Evolutionary conservation across 2,888 invertebrate genomes (phyloP).

Genomic region (Ichneumon xanthorius): DNA sequence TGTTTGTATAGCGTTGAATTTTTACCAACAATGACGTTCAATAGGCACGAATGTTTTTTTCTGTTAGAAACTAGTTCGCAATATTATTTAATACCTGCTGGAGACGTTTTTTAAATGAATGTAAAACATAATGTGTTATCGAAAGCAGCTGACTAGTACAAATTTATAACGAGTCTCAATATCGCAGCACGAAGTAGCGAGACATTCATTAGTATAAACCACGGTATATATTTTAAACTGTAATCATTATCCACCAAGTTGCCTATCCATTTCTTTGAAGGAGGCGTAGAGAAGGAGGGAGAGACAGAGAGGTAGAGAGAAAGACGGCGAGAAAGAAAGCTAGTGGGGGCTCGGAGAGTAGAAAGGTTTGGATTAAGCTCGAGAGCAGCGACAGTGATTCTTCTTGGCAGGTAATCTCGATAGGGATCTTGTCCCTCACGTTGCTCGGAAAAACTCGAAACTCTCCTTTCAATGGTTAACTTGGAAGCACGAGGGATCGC

Average conservation of each 20-base stretch:
- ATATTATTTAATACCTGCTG: not conserved
- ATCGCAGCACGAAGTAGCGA: not conserved
- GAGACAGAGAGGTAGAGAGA: too few relatives aligned
- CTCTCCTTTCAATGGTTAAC: conserved; percentile 48
- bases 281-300: too few relatives aligned
- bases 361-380: conserved; percentile 32
- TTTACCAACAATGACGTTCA: too few relatives aligned
- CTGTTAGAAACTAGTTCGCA: too few relatives aligned
- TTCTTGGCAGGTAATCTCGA: conserved; percentile 53
- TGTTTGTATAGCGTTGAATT: too few relatives aligned
- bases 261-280: not conserved
- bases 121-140: not conserved
- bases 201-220: conserved; percentile 5
- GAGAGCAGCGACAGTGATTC: conserved; percentile 20
- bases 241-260: conserved; percentile 10
- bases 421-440: conserved; percentile 43
- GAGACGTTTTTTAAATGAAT: too few relatives aligned
- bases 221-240: conserved; percentile 1
- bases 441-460: conserved; percentile 29
- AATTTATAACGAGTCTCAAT: not conserved
- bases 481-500: conserved; percentile 21
- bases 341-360: not conserved
- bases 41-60: too few relatives aligned
- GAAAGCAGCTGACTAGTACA: not conserved
- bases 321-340: not conserved